Base-by-base conservation (phyloP, 2,888 invertebrate genomes). In the Pachydiplax longipennis region DNA sequence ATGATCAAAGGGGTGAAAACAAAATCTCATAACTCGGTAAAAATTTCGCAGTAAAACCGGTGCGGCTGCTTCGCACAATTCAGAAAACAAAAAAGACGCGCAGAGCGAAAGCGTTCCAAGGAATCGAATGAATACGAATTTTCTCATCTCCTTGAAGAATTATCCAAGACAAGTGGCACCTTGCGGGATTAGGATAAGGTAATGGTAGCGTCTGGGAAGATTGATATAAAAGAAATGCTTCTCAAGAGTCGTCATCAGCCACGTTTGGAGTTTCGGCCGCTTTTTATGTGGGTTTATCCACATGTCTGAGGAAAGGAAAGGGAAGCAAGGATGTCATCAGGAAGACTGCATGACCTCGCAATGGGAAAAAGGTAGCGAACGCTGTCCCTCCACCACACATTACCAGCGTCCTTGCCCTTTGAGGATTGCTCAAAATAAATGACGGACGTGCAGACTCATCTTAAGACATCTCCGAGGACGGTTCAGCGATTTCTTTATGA, bases 391-490 rank as follows among this genome's bases (percentile, higher is more conserved):
- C n/a, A 25, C 53, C 25, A 40, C 13, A 5, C 82, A 5, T 83
- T 22, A 37, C 58, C 53, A 22, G 13, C 83, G 83, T 53, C 83
- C 83, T 83, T 83, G 83, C 83, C 83, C 83, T 83, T 83, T 83
- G 22, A n/a, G 22, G 48, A 25, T 6, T 2, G 58, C 18, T 82
- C 15, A 31, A 25, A 48, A 25, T 12, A 18, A 12, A 10, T 48
- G 82, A 48, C n/a, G 15, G 82, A 15, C 53, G 25, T n/a, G 48
- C 22, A 48, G 25, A 65, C n/a, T 65, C 22, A 65, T 25, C 65
- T n/a, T 25, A 31, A 25, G 82, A 25, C 82, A 31, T 53, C 53
- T 37, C 18, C n/a, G 13, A 48, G 8, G 18, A 37, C 22, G n/a
- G n/a, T 22, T 44, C 81, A 5, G 22, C 81, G 40, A 4, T n/a